Evolutionary conservation across 2,113 vertebrate genomes (phyloP).

Genomic region (Cochlearius cochlearius): DNA sequence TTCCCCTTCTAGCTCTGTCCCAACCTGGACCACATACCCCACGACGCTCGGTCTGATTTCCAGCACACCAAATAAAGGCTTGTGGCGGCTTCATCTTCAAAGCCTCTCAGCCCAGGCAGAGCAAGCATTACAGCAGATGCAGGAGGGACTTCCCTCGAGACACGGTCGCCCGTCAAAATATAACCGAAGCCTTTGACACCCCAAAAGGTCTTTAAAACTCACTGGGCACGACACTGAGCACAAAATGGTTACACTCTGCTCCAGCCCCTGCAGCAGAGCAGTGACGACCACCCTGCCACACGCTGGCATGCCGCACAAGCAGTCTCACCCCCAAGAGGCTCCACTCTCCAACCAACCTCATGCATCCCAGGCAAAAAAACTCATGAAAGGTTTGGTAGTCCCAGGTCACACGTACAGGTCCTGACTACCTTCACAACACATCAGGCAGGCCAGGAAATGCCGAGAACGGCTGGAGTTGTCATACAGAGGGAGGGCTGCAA

Average conservation of each 20-base stretch:
- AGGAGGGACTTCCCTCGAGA: not conserved
- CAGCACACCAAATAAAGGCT: not conserved
- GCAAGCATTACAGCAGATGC: not conserved
- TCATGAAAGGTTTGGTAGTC: not conserved
- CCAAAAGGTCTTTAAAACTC: not conserved
- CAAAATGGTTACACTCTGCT: not conserved
- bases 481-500: not conserved
- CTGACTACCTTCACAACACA: not conserved
- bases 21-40: not conserved
- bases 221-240: not conserved
- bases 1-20: not conserved
- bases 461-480: fast-evolving
- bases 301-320: fast-evolving
- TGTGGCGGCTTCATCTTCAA: not conserved
- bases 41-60: fast-evolving
- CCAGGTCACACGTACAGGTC: fast-evolving
- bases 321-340: not conserved
- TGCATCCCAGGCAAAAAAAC: not conserved
- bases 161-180: fast-evolving
- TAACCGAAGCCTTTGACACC: not conserved
- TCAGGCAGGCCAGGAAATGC: not conserved
- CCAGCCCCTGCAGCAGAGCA: not conserved
- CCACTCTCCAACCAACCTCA: not conserved
- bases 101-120: not conserved
- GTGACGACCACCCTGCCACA: not conserved